phyloP scores from a whole-genome alignment of 2,888 invertebrate species.

The Boloria selene region DNA sequence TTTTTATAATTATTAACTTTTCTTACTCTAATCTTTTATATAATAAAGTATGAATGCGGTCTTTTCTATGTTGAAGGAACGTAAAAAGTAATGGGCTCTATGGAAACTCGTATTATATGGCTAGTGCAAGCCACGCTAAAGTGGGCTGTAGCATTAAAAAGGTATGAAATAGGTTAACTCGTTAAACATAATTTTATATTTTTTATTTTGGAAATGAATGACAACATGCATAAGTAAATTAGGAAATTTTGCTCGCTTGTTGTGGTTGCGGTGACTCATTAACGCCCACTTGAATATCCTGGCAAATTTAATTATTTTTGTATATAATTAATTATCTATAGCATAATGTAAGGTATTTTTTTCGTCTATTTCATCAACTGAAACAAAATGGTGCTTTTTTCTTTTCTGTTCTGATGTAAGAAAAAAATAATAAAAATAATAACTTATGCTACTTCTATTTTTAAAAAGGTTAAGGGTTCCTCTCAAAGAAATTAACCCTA shows the following conservation, averaged over 20 bases:
- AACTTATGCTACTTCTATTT: too few relatives aligned
- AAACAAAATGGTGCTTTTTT: too few relatives aligned
- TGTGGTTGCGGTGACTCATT: constrained; percentile 10
- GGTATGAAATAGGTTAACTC: constrained; percentile 25
- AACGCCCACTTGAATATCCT: constrained; percentile 2
- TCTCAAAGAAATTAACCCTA: too few relatives aligned
- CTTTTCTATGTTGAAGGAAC: constrained; percentile 20
- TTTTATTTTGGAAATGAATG: constrained; percentile 22
- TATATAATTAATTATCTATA: too few relatives aligned
- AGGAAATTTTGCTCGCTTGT: constrained; percentile 9
- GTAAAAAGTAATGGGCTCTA: constrained; percentile 22
- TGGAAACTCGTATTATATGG: constrained; percentile 13
- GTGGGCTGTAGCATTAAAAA: constrained; percentile 25
- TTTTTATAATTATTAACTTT: constrained; percentile 10
- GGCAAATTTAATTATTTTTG: too few relatives aligned
- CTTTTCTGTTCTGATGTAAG: too few relatives aligned
- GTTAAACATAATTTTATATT: constrained; percentile 26
- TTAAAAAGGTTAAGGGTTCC: too few relatives aligned
- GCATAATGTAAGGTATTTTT: too few relatives aligned
- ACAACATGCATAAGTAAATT: constrained; percentile 14
- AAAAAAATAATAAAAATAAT: too few relatives aligned
- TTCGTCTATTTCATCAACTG: too few relatives aligned
- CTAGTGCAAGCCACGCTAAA: constrained; percentile 20
- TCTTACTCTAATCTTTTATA: constrained; percentile 16
- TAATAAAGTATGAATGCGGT: constrained; percentile 19